Evolutionary conservation across 1,140 invertebrate genomes (phyloP), one percentile per base, ranked within the genome.

Genomic region (Hyphantria cunea): DNA sequence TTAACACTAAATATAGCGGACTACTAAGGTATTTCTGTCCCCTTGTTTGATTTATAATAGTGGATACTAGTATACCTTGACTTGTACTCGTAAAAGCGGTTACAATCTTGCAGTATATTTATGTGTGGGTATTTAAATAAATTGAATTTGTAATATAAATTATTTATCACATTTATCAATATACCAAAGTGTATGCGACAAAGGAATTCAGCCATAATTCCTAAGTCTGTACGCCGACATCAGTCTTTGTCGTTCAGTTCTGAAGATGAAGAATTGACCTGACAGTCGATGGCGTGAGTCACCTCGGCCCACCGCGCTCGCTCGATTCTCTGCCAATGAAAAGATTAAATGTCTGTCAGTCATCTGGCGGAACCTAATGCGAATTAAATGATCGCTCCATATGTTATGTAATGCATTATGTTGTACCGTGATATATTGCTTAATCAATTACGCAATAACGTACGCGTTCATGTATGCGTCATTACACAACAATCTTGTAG

Each of bases 311-410:
- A 81, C 81, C 80, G 68, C 64, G 73, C 56, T 13, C 48, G 61
- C 70, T 67, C 68, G 68, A 68, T 78, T 76, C 72, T 71, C 68
- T 75, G 73, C 74, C 74, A 86, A 78, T 84, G 80, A 77, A 86
- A 82, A 79, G 82, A 86, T 84, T 82, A 84, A 86, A 84, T 76
- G 76, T 80, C 77, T 75, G 76, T 78, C 70, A 76, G 76, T 84
- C 81, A 81, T 62, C 66, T 69, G 64, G 52, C 51, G 37, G 25
- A 41, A 45, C 65, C 45, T 81, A 80, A 84, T 83, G 76, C 78
- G 76, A 81, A 83, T 80, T 78, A 82, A 84, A 83, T 83, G 70
- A 78, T 71, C 73, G 53, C 68, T 65, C 68, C 74, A 76, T 74
- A 75, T 75, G 71, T 78, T 74, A 70, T 34, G 15, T 45, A 59